Percentiles rank a stretch among this genome's conserved stretches.
Evolutionary conservation across 2,113 vertebrate species (phyloP).

Genomic region (Ochotona curzoniae): DNA sequence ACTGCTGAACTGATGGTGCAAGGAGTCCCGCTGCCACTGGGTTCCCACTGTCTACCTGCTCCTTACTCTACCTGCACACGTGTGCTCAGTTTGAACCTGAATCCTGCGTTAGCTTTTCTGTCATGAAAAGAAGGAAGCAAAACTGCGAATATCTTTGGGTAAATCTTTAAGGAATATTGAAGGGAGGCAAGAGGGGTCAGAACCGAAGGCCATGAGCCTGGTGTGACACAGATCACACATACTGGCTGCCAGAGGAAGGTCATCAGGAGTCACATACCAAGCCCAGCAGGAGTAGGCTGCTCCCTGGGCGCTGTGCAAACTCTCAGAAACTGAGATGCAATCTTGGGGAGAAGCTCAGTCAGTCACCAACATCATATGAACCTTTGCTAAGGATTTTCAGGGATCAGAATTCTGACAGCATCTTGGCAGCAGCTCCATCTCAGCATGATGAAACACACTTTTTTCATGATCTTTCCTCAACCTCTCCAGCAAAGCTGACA

Average conservation of each 20-base stretch:
- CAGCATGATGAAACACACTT: not conserved
- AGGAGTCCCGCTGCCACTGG: not conserved
- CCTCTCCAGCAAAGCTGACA: slow-evolving; percentile 14
- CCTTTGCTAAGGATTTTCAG: not conserved
- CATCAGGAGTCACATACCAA: not conserved
- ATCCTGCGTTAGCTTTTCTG: not conserved
- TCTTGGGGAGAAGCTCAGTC: not conserved
- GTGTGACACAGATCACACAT: not conserved
- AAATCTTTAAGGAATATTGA: slow-evolving; percentile 51
- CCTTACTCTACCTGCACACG: not conserved
- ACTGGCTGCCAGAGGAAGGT: not conserved
- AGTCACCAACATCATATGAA: not conserved
- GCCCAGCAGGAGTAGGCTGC: not conserved
- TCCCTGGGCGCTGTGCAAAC: not conserved
- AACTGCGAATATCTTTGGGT: slow-evolving; percentile 22
- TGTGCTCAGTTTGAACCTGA: not conserved
- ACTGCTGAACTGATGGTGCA: slow-evolving; percentile 47
- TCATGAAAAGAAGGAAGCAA: slow-evolving; percentile 38
- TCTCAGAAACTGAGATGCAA: not conserved
- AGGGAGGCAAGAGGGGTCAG: slow-evolving; percentile 51
- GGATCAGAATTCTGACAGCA: not conserved
- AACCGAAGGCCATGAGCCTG: not conserved
- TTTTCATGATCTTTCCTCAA: not conserved
- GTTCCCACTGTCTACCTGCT: not conserved
- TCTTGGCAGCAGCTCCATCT: not conserved